Conservation (phyloP, 2,797 vertebrate species). For the Rhynchotus rufescens region DNA sequence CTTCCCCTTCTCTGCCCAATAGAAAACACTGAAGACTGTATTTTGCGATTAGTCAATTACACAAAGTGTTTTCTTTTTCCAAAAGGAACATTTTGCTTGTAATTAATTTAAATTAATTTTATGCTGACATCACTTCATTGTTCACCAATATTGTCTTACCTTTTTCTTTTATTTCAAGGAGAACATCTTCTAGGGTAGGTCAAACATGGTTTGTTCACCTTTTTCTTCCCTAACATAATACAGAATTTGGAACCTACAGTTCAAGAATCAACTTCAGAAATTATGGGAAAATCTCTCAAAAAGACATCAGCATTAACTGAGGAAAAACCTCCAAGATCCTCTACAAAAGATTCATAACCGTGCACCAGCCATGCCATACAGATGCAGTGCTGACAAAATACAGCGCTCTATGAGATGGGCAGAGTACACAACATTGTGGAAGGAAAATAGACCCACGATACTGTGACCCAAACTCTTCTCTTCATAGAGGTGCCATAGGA, state of each 20-base stretch:
- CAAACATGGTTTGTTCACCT: not conserved
- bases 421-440: not conserved
- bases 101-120: not conserved
- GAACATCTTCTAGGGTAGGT: not conserved
- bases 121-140: not conserved
- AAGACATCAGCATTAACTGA: not conserved
- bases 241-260: not conserved
- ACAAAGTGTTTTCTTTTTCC: not conserved
- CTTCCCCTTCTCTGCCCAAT: not conserved
- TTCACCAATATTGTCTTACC: not conserved
- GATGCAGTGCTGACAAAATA: not conserved
- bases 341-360: not conserved
- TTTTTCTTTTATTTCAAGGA: not conserved
- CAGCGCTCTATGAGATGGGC: not conserved
- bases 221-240: not conserved
- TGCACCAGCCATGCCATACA: not conserved
- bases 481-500: not conserved
- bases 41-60: not conserved
- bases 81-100: not conserved
- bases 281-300: not conserved
- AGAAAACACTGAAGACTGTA: not conserved
- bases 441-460: not conserved
- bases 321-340: not conserved
- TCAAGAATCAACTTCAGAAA: not conserved
- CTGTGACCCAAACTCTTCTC: not conserved